Evolutionary conservation across 1,140 invertebrate genomes (phyloP).

Genomic region (Ganaspis sp.): DNA sequence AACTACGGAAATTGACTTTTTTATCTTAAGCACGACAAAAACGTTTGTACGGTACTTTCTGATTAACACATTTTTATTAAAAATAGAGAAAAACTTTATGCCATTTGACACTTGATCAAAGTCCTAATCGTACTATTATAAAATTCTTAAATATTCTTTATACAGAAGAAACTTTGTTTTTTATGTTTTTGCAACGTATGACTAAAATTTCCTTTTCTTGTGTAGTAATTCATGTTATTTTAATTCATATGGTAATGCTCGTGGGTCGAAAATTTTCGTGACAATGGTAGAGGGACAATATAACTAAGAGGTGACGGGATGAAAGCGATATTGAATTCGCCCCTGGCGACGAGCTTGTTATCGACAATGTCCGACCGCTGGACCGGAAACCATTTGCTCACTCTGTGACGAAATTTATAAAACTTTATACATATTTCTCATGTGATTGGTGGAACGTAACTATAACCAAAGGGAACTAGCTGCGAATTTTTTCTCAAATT

Average conservation of each 20-base stretch:
- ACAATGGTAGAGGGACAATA: conserved; percentile 71
- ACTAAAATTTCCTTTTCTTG: conserved; percentile 48
- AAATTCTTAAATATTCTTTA: no score
- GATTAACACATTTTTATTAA: no score
- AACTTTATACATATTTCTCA: conserved; percentile 61
- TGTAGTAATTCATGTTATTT: conserved; percentile 72
- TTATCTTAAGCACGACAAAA: no score
- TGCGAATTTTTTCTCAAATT: no score
- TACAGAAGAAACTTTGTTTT: conserved; percentile 37
- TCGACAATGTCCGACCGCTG: conserved; percentile 74
- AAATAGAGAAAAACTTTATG: no score
- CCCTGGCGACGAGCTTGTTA: conserved; percentile 69
- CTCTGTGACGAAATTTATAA: conserved; percentile 70
- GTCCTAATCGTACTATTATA: no score
- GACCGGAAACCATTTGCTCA: conserved; percentile 72
- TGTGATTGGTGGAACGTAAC: conserved; percentile 47
- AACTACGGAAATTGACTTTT: no score
- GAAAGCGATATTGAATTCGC: conserved; percentile 73
- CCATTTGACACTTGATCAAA: no score
- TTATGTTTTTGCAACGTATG: conserved; percentile 31
- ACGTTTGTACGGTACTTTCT: no score
- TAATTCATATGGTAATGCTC: conserved; percentile 76
- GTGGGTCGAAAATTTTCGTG: conserved; percentile 69
- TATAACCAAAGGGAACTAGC: no score
- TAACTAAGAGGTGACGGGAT: conserved; percentile 45